Percentiles rank a stretch among this genome's conserved stretches.
These are phyloP conservation scores for Acromyrmex echinatior DNA, from an alignment of 1,140 invertebrate genomes.

Conservation along the genomic window DNA sequence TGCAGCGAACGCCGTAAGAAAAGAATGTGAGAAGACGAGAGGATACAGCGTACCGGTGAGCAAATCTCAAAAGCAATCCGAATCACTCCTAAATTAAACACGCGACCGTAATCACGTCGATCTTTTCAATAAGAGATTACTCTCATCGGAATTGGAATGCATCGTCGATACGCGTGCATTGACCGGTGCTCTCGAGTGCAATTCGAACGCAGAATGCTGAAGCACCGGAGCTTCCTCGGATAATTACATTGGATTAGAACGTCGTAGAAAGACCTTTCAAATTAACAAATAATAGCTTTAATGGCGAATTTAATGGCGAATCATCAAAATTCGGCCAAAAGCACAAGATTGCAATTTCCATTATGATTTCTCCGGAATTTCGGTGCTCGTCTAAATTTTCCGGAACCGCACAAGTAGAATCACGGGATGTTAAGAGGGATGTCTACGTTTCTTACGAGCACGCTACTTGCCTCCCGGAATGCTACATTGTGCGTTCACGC, in stretches of 20 bases:
- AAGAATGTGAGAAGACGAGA: conserved; percentile 23
- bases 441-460: conserved; percentile 13
- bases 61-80: conserved; percentile 51
- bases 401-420: not conserved
- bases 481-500: conserved; percentile 19
- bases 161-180: conserved; percentile 22
- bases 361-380: not conserved
- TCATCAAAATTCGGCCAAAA: not conserved
- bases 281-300: not conserved
- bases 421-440: conserved; percentile 8
- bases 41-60: not conserved
- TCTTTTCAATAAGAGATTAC: conserved; percentile 58
- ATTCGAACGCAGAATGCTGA: conserved; percentile 15
- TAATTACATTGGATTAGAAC: conserved; percentile 9
- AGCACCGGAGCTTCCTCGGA: not conserved
- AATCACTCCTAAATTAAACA: conserved; percentile 56
- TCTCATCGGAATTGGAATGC: conserved; percentile 44
- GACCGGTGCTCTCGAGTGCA: not conserved
- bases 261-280: not conserved
- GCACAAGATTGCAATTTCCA: not conserved
- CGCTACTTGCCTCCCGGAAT: conserved; percentile 20
- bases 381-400: not conserved
- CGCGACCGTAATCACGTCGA: conserved; percentile 45
- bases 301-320: not conserved
- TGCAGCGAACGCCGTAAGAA: not conserved